Base-by-base conservation (phyloP, 92 coral and sea anemone species). In the Paragorgia papillata region DNA sequence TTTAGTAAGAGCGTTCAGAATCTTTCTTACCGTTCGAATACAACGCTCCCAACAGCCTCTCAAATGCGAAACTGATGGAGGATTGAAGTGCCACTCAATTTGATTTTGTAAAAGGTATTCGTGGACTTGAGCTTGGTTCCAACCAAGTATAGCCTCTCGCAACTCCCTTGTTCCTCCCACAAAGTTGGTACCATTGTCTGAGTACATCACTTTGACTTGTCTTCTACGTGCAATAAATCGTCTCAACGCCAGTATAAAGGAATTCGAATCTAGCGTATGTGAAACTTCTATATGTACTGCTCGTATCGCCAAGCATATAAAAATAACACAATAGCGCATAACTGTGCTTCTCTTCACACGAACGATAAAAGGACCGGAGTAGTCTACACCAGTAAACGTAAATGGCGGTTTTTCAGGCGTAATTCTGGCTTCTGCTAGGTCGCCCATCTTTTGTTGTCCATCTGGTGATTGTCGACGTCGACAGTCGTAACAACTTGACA, bases 361-460 rank as follows among this genome's bases (percentile, higher is more conserved):
- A 2, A 64, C 73, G 4, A 33, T 26, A 24, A 64, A 64, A 2
- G 73, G 73, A 25, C 73, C 73, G 31, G 31, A 64, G 43, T 31
- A 64, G 17, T 64, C 73, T 17, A 64, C 43, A 27, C 73, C 43
- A 13, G 43, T 31, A 50, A 34, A 34, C 9, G 73, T 64, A 24
- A 64, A 64, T 14, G 73, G 73, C 5, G 73, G 73, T 28, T 64
- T 33, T 4, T 64, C 73, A 21, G 73, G 73, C 8, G 73, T 37
- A 4, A 37, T 10, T 10, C 43, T 4, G 10, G 4, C 6, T 37
- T 37, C 43, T 10, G 43, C 6, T 20, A 64, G 19, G 34, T 80
- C 67, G n/a, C 78, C 84, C 84, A 80, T 80, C 39, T 68, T 80
- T 49, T 68, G 84, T 53, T 66, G 28, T 26, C 63, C 54, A 22